These are phyloP conservation scores for Aphodius granarius DNA, from an alignment of 2,888 invertebrate genomes.

Conservation along the genomic window DNA sequence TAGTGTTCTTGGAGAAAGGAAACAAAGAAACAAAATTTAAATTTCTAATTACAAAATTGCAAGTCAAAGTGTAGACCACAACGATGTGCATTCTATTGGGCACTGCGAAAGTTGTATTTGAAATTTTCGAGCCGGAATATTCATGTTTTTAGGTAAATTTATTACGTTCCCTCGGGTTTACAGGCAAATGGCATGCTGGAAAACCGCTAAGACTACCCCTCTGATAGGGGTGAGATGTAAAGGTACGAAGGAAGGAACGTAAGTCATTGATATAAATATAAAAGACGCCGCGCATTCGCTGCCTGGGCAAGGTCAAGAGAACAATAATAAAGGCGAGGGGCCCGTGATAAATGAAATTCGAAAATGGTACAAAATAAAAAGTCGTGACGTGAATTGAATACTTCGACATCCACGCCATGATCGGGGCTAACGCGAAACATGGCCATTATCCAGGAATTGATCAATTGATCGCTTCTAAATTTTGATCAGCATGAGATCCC, in stretches of 20 bases:
- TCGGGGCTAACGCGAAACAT: neutral
- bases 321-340: neutral
- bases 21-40: slow-evolving; percentile 8
- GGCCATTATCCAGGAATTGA: neutral
- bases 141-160: neutral
- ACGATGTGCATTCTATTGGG: no score
- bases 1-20: neutral
- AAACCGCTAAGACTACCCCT: neutral
- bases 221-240: neutral
- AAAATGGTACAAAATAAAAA: neutral
- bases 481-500: neutral
- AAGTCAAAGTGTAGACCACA: no score
- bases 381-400: neutral
- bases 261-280: neutral
- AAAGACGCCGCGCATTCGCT: neutral
- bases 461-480: neutral
- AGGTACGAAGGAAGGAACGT: neutral
- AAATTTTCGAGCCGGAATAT: neutral
- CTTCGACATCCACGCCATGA: neutral
- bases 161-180: neutral
- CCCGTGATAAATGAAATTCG: neutral
- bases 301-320: neutral
- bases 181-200: neutral
- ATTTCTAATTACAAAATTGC: slow-evolving; percentile 1
- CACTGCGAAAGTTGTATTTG: no score